A percentile compares a stretch with the other conserved stretches of the same genome.
Conservation (phyloP, 1,140 invertebrate species). For the Drosophila lowei region DNA sequence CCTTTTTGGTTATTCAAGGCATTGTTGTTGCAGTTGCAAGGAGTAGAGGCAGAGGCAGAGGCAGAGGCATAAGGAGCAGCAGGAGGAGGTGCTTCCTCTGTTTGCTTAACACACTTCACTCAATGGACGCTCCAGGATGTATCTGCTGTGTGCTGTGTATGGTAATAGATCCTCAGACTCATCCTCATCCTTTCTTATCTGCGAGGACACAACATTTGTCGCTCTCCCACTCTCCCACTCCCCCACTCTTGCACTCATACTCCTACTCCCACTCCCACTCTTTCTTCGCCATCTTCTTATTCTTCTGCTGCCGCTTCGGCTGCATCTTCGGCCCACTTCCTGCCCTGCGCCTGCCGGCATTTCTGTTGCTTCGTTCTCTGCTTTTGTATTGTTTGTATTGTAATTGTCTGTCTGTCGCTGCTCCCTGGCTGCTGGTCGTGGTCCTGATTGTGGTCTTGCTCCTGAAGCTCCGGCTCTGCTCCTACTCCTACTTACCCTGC, state of each 20-base stretch:
- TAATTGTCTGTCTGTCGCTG: constrained; percentile 60
- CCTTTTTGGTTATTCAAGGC: constrained; percentile 73
- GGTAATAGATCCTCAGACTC: constrained; percentile 71
- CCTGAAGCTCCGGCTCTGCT: no score
- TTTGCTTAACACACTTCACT: constrained; percentile 77
- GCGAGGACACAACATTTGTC: constrained; percentile 39
- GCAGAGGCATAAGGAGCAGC: constrained; percentile 2
- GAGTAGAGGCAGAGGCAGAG: constrained; percentile 13
- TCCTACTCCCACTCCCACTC: neutral
- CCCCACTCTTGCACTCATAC: neutral
- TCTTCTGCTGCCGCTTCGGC: constrained; percentile 18
- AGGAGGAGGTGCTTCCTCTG: constrained; percentile 40
- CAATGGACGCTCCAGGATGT: constrained; percentile 66
- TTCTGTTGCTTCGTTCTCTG: constrained; percentile 48
- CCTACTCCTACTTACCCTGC: no score
- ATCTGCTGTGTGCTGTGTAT: constrained; percentile 22
- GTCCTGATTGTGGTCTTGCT: constrained; percentile 14
- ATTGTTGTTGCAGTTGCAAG: constrained; percentile 32
- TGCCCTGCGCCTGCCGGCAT: constrained; percentile 6
- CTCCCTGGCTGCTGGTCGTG: neutral
- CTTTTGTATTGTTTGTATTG: constrained; percentile 68
- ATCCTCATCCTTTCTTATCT: constrained; percentile 67
- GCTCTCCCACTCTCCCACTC: neutral
- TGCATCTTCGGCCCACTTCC: constrained; percentile 26
- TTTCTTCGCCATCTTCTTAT: constrained; percentile 15